These are phyloP conservation scores for Chloroclysta siterata DNA, from an alignment of 2,888 invertebrate species.

Conservation along the genomic window DNA sequence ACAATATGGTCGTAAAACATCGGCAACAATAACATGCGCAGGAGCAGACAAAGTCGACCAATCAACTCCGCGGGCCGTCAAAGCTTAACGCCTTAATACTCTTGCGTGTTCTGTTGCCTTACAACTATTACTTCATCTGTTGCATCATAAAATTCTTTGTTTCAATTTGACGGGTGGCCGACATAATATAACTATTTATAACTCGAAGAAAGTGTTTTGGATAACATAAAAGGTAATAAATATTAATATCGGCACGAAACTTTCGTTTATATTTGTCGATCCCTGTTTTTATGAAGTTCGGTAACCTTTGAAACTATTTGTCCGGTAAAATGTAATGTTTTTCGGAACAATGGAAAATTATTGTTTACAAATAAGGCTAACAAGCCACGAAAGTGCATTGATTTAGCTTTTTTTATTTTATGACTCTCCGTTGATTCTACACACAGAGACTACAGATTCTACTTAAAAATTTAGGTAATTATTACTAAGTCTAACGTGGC, in stretches of 20 bases:
- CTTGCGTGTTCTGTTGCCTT: slow-evolving; percentile 9
- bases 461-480: too few relatives aligned
- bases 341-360: slow-evolving; percentile 4
- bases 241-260: slow-evolving; percentile 74
- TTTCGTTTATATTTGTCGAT: slow-evolving; percentile 68
- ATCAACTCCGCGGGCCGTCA: slow-evolving; percentile 4
- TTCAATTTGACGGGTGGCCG: slow-evolving; percentile 75
- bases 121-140: slow-evolving; percentile 19
- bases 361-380: slow-evolving; percentile 1
- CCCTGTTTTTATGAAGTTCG: slow-evolving; percentile 36
- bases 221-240: slow-evolving; percentile 72
- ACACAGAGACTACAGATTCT: too few relatives aligned
- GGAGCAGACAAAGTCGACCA: slow-evolving; percentile 29
- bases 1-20: slow-evolving; percentile 16
- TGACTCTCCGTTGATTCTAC: too few relatives aligned
- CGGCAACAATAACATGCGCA: slow-evolving; percentile 43
- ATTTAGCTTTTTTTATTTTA: too few relatives aligned
- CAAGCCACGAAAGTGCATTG: not conserved
- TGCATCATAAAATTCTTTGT: slow-evolving; percentile 65
- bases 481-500: too few relatives aligned
- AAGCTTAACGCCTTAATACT: slow-evolving; percentile 17
- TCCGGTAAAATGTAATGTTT: slow-evolving; percentile 26
- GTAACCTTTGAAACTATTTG: slow-evolving; percentile 30
- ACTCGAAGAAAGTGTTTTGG: slow-evolving; percentile 70
- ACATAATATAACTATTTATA: slow-evolving; percentile 80